These are phyloP conservation scores for Zoanthus sociatus DNA, from an alignment of 92 coral and sea anemone species.

Conservation along the genomic window DNA sequence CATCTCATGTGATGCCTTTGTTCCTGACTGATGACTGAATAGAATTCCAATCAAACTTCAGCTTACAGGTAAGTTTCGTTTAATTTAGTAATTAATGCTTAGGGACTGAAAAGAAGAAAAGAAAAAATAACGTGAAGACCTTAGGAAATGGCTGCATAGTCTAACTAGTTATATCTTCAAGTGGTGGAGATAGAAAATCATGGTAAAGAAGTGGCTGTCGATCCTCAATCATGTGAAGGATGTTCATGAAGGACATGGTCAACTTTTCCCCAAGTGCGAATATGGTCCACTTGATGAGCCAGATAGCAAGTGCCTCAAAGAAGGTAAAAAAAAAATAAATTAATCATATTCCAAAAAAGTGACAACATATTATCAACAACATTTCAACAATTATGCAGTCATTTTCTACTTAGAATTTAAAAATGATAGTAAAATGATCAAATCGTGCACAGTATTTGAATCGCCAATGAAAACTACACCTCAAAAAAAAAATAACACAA, in stretches of 20 bases:
- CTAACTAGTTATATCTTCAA: slow-evolving; percentile 27
- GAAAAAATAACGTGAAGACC: slow-evolving; percentile 18
- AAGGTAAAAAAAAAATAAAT: background rate
- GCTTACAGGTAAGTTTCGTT: too few relatives aligned
- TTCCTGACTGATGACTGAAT: too few relatives aligned
- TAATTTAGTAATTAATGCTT: background rate
- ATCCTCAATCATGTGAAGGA: background rate
- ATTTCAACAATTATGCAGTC: too few relatives aligned
- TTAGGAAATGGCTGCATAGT: slow-evolving; percentile 20
- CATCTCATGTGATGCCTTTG: too few relatives aligned
- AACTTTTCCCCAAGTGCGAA: background rate
- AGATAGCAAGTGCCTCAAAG: background rate
- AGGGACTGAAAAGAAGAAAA: slow-evolving; percentile 2
- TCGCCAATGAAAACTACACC: background rate
- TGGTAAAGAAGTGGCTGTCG: slow-evolving; percentile 12
- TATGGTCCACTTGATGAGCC: slow-evolving; percentile 9
- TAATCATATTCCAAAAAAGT: background rate
- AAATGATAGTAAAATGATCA: background rate
- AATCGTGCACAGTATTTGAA: background rate
- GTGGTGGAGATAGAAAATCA: slow-evolving; percentile 1
- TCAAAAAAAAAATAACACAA: too few relatives aligned
- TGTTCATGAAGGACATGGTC: background rate
- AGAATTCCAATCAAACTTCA: too few relatives aligned
- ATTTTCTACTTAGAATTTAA: too few relatives aligned
- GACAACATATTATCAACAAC: background rate